Evolutionary conservation across 2,797 vertebrate genomes (phyloP).

Genomic region (Eulemur albifrons): DNA sequence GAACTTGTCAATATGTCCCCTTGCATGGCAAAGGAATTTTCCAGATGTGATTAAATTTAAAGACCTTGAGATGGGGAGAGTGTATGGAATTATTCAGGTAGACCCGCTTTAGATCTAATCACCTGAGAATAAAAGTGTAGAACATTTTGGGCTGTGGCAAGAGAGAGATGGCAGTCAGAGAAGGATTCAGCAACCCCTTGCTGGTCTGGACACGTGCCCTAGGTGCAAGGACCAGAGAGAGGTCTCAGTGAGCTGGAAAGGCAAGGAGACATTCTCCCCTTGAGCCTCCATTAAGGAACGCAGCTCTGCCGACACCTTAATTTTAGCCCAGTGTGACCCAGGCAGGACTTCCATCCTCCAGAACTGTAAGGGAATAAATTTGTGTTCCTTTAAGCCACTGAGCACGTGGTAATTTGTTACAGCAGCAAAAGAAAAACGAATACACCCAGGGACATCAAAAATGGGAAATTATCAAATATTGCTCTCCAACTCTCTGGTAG

Average conservation of each 20-base stretch:
- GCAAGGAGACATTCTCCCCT: no score
- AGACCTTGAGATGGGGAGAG: not conserved
- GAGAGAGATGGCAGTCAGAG: not conserved
- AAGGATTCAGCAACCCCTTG: not conserved
- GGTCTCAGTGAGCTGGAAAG: not conserved
- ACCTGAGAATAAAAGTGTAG: not conserved
- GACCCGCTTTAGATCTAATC: not conserved
- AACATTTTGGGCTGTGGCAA: not conserved
- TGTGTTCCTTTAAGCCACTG: not conserved
- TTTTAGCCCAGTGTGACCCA: not conserved
- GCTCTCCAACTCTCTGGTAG: constrained; percentile 70
- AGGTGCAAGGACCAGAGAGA: not conserved
- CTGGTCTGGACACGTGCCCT: not conserved
- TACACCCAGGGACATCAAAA: constrained; percentile 76
- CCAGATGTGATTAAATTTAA: not conserved
- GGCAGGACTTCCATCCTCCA: not conserved
- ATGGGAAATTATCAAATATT: constrained; percentile 76
- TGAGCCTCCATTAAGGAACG: not conserved
- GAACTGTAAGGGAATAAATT: not conserved
- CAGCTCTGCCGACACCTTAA: not conserved
- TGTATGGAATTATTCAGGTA: not conserved
- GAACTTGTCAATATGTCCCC: not conserved
- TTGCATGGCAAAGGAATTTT: not conserved
- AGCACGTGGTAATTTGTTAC: not conserved
- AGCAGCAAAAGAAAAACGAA: not conserved